These are phyloP conservation scores for Austrofundulus limnaeus DNA, from an alignment of 2,113 vertebrate genomes.

Conservation along the genomic window DNA sequence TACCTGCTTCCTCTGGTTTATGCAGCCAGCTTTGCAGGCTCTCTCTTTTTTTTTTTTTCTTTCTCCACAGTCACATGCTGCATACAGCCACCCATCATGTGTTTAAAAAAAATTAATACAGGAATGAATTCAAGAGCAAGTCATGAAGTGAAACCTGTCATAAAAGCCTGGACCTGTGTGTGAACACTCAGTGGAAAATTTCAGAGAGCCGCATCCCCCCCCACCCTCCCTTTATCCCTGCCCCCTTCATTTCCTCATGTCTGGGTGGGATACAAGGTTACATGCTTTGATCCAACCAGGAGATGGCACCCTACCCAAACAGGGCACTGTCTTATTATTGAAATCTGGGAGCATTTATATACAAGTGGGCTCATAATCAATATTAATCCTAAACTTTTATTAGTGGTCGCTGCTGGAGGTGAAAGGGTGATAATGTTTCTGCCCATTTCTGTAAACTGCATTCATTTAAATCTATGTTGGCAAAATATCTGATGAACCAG, in stretches of 20 bases:
- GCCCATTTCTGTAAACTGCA: too few species aligned
- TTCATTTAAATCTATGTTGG: too few species aligned
- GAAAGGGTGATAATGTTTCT: too few species aligned
- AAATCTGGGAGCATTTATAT: background rate
- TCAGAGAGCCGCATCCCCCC: background rate
- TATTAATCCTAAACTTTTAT: background rate
- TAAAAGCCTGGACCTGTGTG: conserved; percentile 53
- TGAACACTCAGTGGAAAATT: conserved; percentile 21
- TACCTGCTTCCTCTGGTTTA: conserved; percentile 86
- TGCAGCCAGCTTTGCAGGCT: conserved; percentile 35
- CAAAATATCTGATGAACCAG: too few species aligned
- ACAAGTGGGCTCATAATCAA: background rate
- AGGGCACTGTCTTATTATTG: conserved; percentile 47
- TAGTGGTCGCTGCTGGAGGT: too few species aligned
- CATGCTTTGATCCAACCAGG: conserved; percentile 79
- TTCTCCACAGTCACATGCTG: conserved; percentile 1
- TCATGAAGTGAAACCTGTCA: conserved; percentile 82
- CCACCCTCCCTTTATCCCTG: too few species aligned
- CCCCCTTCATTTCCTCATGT: background rate
- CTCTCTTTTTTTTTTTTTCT: conserved; percentile 1
- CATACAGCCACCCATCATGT: conserved; percentile 14
- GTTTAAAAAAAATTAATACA: background rate
- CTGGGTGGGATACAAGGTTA: conserved; percentile 24
- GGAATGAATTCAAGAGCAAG: too few species aligned
- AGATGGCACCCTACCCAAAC: conserved; percentile 93